These are phyloP conservation scores for Ptychadena robeensis DNA, from an alignment of 2,797 vertebrate genomes.

Conservation along the genomic window DNA sequence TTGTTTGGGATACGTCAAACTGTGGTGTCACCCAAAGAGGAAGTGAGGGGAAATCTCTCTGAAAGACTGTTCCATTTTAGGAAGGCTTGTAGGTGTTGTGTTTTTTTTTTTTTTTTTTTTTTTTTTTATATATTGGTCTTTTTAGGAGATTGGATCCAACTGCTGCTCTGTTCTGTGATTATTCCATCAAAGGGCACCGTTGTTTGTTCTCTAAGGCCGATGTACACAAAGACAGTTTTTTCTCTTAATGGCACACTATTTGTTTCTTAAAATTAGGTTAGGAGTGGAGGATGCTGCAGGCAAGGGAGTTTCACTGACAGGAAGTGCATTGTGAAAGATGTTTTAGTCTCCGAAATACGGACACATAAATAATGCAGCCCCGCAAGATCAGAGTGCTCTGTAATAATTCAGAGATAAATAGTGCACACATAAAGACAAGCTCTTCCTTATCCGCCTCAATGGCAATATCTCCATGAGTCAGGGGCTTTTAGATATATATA, in stretches of 20 bases:
- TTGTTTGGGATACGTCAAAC: too few relatives aligned
- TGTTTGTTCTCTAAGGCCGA: background rate
- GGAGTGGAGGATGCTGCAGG: slow-evolving; percentile 9
- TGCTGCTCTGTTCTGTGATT: background rate
- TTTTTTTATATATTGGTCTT: too few relatives aligned
- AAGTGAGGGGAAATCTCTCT: too few relatives aligned
- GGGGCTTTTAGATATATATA: background rate
- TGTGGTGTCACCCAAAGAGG: too few relatives aligned
- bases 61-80: too few relatives aligned
- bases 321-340: background rate
- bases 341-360: slow-evolving; percentile 4
- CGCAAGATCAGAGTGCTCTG: background rate
- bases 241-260: background rate
- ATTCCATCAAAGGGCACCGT: background rate
- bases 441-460: background rate
- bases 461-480: background rate
- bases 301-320: slow-evolving; percentile 26
- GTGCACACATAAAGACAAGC: background rate
- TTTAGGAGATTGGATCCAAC: background rate
- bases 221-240: background rate
- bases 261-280: slow-evolving; percentile 7
- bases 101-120: too few relatives aligned
- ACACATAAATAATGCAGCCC: slow-evolving; percentile 30
- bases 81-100: too few relatives aligned
- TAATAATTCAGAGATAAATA: slow-evolving; percentile 16